A percentile compares a stretch with the other conserved stretches of the same genome.
phyloP scores from a whole-genome alignment of 2,113 vertebrate species.

The Aegithalos caudatus region DNA sequence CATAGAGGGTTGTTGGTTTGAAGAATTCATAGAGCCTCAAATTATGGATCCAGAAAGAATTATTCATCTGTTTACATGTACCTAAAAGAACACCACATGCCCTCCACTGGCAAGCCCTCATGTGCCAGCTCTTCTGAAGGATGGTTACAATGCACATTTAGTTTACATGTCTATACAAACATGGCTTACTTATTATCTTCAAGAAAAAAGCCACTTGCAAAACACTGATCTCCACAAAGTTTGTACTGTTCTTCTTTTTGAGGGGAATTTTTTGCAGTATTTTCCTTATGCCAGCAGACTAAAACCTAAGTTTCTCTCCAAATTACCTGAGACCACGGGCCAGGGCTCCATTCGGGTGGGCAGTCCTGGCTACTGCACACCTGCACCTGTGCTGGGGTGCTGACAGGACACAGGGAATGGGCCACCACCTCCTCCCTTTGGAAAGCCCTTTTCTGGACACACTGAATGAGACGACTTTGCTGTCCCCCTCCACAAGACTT shows the following conservation, averaged over 20 bases:
- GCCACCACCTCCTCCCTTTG: conserved; percentile 81
- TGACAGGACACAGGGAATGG: conserved; percentile 86
- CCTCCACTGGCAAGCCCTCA: not conserved
- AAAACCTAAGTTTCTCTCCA: not conserved
- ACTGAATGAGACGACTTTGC: conserved; percentile 83
- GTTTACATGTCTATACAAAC: not conserved
- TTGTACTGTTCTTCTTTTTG: not conserved
- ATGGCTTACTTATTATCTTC: not conserved
- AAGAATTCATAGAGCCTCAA: not conserved
- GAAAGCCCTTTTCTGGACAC: conserved; percentile 86
- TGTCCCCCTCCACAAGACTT: conserved; percentile 86
- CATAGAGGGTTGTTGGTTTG: not conserved
- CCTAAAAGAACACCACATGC: not conserved
- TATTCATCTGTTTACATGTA: not conserved
- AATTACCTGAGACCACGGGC: conserved; percentile 90
- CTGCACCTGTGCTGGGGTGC: conserved; percentile 82
- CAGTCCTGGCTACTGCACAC: conserved; percentile 85
- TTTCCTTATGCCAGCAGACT: not conserved
- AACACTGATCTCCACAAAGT: not conserved
- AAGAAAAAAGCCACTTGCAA: not conserved
- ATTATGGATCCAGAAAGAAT: not conserved
- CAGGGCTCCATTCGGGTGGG: conserved; percentile 85
- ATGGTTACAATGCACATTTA: not conserved
- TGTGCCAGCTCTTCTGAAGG: not conserved
- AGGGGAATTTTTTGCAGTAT: not conserved